Conservation (phyloP, 2,888 invertebrate species). For the Epistrophella euchroma region DNA sequence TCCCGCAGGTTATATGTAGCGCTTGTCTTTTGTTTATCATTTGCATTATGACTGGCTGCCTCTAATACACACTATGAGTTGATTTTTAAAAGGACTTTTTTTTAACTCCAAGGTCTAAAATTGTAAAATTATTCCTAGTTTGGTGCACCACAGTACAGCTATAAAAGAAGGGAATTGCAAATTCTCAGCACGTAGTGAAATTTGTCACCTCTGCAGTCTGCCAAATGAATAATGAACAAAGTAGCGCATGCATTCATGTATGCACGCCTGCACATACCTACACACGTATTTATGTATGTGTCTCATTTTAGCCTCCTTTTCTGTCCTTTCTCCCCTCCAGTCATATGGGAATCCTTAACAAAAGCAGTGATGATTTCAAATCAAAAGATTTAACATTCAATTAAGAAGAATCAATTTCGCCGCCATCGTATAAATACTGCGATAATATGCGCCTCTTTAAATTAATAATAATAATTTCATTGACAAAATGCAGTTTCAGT, state of each 20-base stretch:
- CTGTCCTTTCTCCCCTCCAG: background rate
- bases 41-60: conserved; percentile 40
- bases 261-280: conserved; percentile 16
- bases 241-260: conserved; percentile 25
- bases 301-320: conserved; percentile 20
- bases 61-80: conserved; percentile 10
- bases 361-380: conserved; percentile 43
- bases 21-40: conserved; percentile 48
- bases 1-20: conserved; percentile 38
- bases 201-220: conserved; percentile 75
- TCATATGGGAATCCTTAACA: conserved; percentile 28
- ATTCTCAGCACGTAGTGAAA: conserved; percentile 67
- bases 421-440: conserved; percentile 32
- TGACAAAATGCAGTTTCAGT: conserved; percentile 57
- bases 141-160: conserved; percentile 42
- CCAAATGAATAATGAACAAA: conserved; percentile 67
- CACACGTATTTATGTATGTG: background rate
- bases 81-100: background rate
- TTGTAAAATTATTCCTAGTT: conserved; percentile 38
- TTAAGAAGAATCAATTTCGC: conserved; percentile 51
- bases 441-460: conserved; percentile 48
- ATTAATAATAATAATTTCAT: conserved; percentile 59
- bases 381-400: conserved; percentile 49
- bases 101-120: conserved; percentile 9
- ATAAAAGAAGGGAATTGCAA: conserved; percentile 49